Evolutionary conservation across 2,797 vertebrate species (phyloP), one percentile per base, ranked within the genome.

Genomic region (Eptatretus atami): DNA sequence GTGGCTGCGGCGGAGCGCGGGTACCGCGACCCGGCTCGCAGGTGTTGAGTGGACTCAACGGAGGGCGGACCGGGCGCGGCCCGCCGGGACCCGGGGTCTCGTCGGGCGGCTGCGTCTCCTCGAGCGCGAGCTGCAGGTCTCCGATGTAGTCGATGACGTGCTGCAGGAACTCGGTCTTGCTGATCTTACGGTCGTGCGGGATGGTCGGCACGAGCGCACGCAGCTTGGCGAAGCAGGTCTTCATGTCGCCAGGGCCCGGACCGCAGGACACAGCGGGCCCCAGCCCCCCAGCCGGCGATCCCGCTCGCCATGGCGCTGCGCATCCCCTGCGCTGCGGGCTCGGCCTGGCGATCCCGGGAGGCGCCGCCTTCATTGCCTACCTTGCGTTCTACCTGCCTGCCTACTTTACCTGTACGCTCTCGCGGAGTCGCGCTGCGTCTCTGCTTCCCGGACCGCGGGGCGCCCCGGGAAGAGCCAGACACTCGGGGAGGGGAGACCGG

Each of bases 121-220:
- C 57, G 10, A 61, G 57, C 57, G 57, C 57, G 9, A 61, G 11
- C 57, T 61, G 57, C 57, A 61, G 57, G 12, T 61, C 57, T 25
- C 57, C 57, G 57, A 61, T 61, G 57, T 61, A 61, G 57, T 61
- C 57, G 57, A 61, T 61, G 9, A 61, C 57, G 57, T 61, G 57
- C 57, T 61, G 57, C 57, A 61, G 57, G n/a, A 61, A 25, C 57
- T 61, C 57, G n/a, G 57, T 61, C 57, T 61, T 61, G 57, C 57
- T 61, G 57, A 61, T 61, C 9, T 25, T n/a, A n/a, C 12, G n/a
- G 57, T 25, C 57, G n/a, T n/a, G 57, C 15, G 57, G 57, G n/a
- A 61, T 25, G n/a, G 57, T 61, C 9, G 57, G 57, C 9, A 61
- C 57, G 57, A 61, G 57, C n/a, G 57, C 57, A 12, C 57, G 57